phyloP scores from a whole-genome alignment of 2,888 invertebrate genomes.

The Scaptomyza cyrtandrae region DNA sequence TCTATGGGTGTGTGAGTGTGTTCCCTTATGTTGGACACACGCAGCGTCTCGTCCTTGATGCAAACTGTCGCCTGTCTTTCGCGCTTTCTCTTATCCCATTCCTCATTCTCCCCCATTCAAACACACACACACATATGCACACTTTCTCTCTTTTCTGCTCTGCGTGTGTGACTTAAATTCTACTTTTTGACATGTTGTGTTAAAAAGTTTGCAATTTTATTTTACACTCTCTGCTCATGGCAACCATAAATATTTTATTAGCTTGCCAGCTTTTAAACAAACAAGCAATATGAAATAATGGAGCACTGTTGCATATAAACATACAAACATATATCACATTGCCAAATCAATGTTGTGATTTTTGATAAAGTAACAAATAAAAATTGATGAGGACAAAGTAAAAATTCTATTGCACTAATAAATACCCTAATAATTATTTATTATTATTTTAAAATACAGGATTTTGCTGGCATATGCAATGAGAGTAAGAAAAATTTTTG shows the following conservation, averaged over 20 bases:
- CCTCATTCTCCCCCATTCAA: background rate
- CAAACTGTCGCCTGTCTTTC: slow-evolving; percentile 60
- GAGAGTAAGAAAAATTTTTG: no score
- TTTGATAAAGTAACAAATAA: background rate
- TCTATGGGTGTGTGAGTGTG: slow-evolving; percentile 9
- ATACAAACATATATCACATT: background rate
- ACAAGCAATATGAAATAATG: background rate
- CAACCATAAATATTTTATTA: slow-evolving; percentile 13
- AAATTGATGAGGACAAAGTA: background rate
- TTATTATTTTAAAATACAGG: background rate
- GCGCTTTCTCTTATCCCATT: slow-evolving; percentile 17
- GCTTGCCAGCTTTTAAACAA: slow-evolving; percentile 3
- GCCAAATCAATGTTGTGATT: background rate
- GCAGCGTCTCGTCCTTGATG: slow-evolving; percentile 62
- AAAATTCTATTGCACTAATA: background rate
- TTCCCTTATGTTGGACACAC: slow-evolving; percentile 34
- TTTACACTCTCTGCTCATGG: slow-evolving; percentile 38
- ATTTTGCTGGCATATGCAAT: no score
- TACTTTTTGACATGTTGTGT: slow-evolving; percentile 56
- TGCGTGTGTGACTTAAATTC: slow-evolving; percentile 68
- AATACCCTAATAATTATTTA: background rate
- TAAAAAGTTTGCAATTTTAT: slow-evolving; percentile 52
- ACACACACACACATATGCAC: background rate
- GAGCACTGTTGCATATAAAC: background rate
- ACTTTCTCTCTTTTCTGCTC: background rate